These are phyloP conservation scores for Eulithis testata DNA, from an alignment of 2,888 invertebrate genomes.

Conservation along the genomic window DNA sequence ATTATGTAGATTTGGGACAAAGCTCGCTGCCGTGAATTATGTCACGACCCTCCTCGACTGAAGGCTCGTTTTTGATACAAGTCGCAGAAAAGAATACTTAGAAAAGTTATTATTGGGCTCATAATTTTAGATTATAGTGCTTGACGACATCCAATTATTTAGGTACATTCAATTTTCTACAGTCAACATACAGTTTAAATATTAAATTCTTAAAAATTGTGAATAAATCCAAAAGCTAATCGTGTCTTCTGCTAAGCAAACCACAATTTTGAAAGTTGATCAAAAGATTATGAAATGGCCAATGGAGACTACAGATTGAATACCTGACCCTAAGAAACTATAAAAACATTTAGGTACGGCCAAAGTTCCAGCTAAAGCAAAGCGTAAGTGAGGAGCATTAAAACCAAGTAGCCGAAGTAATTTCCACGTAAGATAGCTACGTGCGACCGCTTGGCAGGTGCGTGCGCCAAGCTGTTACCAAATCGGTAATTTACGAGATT, in stretches of 20 bases:
- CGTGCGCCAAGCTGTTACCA: slow-evolving; percentile 59
- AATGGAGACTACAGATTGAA: too few relatives aligned
- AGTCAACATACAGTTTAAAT: background rate
- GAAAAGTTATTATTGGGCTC: slow-evolving; percentile 19
- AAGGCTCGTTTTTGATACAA: slow-evolving; percentile 30
- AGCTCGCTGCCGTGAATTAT: slow-evolving; percentile 41
- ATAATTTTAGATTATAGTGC: slow-evolving; percentile 5
- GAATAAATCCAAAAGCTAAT: too few relatives aligned
- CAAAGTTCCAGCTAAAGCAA: background rate
- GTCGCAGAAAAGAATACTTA: slow-evolving; percentile 22
- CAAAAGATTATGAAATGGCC: too few relatives aligned
- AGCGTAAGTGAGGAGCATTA: slow-evolving; percentile 13
- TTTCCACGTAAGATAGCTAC: slow-evolving; percentile 26
- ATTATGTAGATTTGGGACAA: slow-evolving; percentile 42
- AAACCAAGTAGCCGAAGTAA: slow-evolving; percentile 19
- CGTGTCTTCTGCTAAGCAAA: too few relatives aligned
- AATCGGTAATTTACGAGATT: slow-evolving; percentile 50
- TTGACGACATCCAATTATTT: slow-evolving; percentile 4
- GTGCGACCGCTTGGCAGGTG: slow-evolving; percentile 38
- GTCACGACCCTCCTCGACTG: slow-evolving; percentile 29
- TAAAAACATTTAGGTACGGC: background rate
- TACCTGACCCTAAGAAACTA: too few relatives aligned
- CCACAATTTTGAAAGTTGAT: too few relatives aligned
- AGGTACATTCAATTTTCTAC: background rate
- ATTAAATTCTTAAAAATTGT: background rate